Percentiles rank a stretch among this genome's conserved stretches.
Conservation (phyloP, 2,113 vertebrate genomes). For the Tragelaphus scriptus region DNA sequence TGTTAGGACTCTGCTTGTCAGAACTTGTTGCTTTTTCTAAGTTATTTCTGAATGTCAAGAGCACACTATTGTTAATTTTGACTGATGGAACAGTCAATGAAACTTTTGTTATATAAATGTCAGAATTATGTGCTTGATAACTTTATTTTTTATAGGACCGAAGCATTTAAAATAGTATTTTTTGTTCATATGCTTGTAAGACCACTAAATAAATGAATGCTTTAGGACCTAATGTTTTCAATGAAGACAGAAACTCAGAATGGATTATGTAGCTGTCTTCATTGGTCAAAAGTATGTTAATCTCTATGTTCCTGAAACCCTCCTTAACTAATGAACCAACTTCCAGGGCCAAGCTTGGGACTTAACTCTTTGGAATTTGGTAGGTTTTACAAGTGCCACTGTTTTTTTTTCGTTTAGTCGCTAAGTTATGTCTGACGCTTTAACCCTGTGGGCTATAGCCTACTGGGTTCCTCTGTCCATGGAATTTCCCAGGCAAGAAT, state of each 20-base stretch:
- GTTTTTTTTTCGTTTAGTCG: background rate
- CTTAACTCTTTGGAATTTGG: background rate
- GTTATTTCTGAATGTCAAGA: background rate
- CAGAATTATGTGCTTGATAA: background rate
- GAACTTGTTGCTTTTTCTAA: slow-evolving; percentile 12
- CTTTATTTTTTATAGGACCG: background rate
- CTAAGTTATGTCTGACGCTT: background rate
- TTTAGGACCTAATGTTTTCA: background rate
- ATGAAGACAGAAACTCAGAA: background rate
- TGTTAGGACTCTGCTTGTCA: background rate
- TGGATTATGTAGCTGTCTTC: background rate
- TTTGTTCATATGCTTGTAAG: background rate
- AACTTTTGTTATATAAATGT: background rate
- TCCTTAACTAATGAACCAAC: background rate
- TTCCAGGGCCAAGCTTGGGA: background rate
- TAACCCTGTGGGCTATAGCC: background rate
- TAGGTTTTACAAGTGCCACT: background rate
- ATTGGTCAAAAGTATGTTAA: background rate
- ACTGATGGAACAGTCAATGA: background rate
- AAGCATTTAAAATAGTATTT: slow-evolving; percentile 16
- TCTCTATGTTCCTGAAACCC: background rate
- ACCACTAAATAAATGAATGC: background rate
- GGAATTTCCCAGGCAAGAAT: background rate
- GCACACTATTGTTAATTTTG: background rate
- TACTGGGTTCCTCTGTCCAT: background rate